Percentiles rank a stretch among this genome's conserved stretches.
Conservation (phyloP, 30 jellyfish, hydroid and myxozoan genomes). For the Turritopsis dohrnii region DNA sequence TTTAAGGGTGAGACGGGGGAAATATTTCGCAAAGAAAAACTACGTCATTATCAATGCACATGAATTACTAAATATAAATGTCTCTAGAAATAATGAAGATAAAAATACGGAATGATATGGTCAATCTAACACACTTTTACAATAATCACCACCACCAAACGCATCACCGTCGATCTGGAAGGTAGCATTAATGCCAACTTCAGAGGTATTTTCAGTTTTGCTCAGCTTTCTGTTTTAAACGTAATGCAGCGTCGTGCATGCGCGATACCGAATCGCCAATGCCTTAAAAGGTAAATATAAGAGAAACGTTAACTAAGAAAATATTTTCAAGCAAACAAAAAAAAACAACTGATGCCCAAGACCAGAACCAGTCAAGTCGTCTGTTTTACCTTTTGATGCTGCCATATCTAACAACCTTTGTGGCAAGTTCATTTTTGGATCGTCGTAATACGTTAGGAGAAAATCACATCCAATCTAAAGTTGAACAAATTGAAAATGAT, state of each 20-base stretch:
- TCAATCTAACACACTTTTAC: not conserved
- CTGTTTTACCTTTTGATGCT: constrained; percentile 32
- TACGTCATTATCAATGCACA: too few relatives aligned
- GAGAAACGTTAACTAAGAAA: not conserved
- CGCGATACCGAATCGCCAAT: constrained; percentile 25
- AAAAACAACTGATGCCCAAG: not conserved
- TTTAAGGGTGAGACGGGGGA: not conserved
- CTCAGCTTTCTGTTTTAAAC: not conserved
- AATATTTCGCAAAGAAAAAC: not conserved
- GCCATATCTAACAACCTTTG: constrained; percentile 32
- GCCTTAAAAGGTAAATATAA: not conserved
- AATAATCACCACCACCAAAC: not conserved
- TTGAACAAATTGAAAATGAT: not conserved
- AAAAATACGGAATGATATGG: not conserved
- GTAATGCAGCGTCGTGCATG: constrained; percentile 30
- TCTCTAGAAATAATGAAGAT: not conserved
- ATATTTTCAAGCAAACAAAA: not conserved
- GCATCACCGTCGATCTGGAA: too few relatives aligned
- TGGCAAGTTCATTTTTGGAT: constrained; percentile 42
- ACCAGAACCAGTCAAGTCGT: not conserved
- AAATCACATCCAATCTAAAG: constrained; percentile 86
- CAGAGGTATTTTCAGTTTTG: not conserved
- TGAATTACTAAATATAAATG: not conserved
- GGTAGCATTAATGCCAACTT: not conserved
- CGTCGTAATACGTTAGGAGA: constrained; percentile 78